Conservation (phyloP, 2,888 invertebrate genomes). For the Sesamia inferens region DNA sequence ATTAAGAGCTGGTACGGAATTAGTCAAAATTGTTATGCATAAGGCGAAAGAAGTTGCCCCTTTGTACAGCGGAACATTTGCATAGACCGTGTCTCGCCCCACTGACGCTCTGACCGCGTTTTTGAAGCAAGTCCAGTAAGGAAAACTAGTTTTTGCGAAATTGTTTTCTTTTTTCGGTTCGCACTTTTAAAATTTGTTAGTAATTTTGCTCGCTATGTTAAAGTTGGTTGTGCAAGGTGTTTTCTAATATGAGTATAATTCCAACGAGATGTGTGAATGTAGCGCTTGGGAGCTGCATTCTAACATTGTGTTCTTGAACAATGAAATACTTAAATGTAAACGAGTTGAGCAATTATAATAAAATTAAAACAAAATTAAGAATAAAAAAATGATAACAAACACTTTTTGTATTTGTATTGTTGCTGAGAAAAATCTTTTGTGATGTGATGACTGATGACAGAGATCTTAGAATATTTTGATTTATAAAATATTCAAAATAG, state of each 20-base stretch:
- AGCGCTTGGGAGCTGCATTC: neutral
- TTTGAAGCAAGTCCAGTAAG: slow-evolving; percentile 47
- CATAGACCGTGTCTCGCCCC: slow-evolving; percentile 52
- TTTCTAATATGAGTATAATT: slow-evolving; percentile 37
- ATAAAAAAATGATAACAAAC: neutral
- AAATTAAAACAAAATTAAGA: neutral
- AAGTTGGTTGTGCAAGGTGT: slow-evolving; percentile 33
- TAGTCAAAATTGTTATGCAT: slow-evolving; percentile 59
- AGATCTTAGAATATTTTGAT: neutral
- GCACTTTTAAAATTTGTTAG: slow-evolving; percentile 35
- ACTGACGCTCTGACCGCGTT: slow-evolving; percentile 53
- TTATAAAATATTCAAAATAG: neutral
- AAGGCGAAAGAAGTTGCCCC: slow-evolving; percentile 57
- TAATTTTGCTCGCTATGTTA: slow-evolving; percentile 29
- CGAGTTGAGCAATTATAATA: neutral
- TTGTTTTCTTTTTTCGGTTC: slow-evolving; percentile 16
- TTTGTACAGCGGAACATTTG: slow-evolving; percentile 51
- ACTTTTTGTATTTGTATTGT: neutral
- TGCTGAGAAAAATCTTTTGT: neutral
- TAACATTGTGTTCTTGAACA: neutral
- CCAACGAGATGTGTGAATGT: slow-evolving; percentile 8
- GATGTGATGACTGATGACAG: neutral
- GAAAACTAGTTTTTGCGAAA: slow-evolving; percentile 39
- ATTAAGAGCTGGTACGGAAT: slow-evolving; percentile 49
- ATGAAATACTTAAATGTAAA: neutral